Conservation (phyloP, 1,140 invertebrate species). For the Atta texana region DNA sequence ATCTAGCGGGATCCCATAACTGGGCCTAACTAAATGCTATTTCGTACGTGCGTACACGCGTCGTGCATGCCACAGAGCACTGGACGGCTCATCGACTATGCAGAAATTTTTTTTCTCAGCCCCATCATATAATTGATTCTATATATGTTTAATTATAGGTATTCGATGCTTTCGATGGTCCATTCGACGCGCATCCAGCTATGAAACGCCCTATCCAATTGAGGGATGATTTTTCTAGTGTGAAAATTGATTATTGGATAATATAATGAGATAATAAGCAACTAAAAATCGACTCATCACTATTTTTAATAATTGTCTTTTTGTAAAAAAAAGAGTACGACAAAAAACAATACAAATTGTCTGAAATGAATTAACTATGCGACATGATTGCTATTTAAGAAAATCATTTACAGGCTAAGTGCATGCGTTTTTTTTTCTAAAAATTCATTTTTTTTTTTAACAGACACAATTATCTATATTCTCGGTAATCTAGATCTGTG, state of each 20-base stretch:
- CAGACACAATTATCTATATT: neutral
- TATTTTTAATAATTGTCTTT: neutral
- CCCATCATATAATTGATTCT: slow-evolving; percentile 22
- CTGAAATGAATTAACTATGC: neutral
- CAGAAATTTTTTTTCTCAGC: neutral
- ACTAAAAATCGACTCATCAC: neutral
- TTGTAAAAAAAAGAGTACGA: neutral
- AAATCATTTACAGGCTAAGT: neutral
- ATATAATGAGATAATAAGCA: slow-evolving; percentile 1
- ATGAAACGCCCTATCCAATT: neutral
- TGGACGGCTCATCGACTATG: neutral
- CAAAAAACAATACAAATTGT: neutral
- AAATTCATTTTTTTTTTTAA: neutral
- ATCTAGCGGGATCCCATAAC: slow-evolving; percentile 79
- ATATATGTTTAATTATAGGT: slow-evolving; percentile 35
- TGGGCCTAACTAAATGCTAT: slow-evolving; percentile 79
- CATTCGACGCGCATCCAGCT: neutral
- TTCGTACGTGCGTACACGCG: slow-evolving; percentile 71
- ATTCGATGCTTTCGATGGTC: slow-evolving; percentile 11
- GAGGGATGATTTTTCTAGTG: neutral
- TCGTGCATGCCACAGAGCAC: neutral
- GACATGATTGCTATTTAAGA: slow-evolving; percentile 8
- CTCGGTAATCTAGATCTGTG: neutral
- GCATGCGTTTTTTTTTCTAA: neutral
- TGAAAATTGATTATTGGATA: slow-evolving; percentile 29